A percentile compares a stretch with the other conserved stretches of the same genome.
phyloP scores from a whole-genome alignment of 2,797 vertebrate species.

The Micropoecilia bifurca region DNA sequence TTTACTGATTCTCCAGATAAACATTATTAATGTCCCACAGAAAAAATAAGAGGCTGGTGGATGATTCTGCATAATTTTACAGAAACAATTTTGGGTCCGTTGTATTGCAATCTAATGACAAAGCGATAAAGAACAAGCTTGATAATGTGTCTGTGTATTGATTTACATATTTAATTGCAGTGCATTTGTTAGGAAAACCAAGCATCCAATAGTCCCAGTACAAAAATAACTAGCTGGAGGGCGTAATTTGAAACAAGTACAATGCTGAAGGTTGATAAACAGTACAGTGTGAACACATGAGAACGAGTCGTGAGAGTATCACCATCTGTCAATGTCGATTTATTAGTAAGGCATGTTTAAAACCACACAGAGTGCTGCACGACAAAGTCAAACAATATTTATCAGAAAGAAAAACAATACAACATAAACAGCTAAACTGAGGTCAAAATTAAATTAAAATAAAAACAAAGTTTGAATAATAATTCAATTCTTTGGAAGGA shows the following conservation, averaged over 20 bases:
- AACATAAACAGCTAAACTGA: neutral
- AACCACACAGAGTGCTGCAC: neutral
- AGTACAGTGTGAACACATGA: constrained; percentile 12
- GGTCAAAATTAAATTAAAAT: neutral
- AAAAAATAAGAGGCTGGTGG: constrained; percentile 26
- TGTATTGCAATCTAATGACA: constrained; percentile 37
- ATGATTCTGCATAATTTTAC: constrained; percentile 14
- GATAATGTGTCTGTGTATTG: constrained; percentile 30
- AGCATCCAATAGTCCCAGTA: constrained; percentile 7
- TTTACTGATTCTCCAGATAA: constrained; percentile 55
- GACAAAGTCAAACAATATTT: neutral
- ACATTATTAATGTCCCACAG: constrained; percentile 23
- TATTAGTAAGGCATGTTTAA: neutral
- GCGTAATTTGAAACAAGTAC: neutral
- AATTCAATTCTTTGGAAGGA: neutral
- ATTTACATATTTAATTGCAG: constrained; percentile 15
- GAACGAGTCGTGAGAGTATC: constrained; percentile 1
- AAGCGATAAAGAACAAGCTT: constrained; percentile 43
- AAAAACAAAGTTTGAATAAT: neutral
- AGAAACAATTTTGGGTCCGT: constrained; percentile 41
- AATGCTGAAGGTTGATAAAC: constrained; percentile 19
- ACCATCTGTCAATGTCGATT: neutral
- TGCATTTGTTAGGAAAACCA: constrained; percentile 36
- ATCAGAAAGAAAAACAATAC: neutral
- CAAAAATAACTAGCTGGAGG: neutral